Evolutionary conservation across 2,113 vertebrate species (phyloP).

Genomic region (Protobothrops flavoviridis): DNA sequence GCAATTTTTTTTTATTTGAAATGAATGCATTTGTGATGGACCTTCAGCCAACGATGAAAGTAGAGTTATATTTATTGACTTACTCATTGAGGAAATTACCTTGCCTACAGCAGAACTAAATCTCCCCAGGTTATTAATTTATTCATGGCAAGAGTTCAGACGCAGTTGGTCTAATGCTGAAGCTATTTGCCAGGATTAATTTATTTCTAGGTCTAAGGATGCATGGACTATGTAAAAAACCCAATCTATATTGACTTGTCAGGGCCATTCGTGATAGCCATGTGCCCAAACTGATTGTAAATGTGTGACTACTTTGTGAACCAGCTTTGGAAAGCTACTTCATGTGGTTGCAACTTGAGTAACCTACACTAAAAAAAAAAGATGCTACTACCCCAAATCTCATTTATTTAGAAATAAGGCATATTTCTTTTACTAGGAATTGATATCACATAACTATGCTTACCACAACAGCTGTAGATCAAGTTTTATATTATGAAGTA

Average conservation of each 20-base stretch:
- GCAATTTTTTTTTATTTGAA: neutral
- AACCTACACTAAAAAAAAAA: neutral
- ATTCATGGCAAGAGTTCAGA: neutral
- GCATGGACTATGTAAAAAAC: neutral
- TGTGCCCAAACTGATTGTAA: neutral
- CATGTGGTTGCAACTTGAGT: neutral
- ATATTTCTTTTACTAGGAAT: neutral
- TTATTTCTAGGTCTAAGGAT: neutral
- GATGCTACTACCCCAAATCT: neutral
- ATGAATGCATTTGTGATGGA: neutral
- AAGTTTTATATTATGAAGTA: neutral
- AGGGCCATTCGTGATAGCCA: neutral
- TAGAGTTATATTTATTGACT: neutral
- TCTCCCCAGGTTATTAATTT: neutral
- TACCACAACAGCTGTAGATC: neutral
- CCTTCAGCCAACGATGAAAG: neutral
- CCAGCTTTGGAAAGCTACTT: neutral
- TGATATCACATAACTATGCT: neutral
- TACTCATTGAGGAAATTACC: neutral
- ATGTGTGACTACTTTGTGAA: neutral
- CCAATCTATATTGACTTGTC: neutral
- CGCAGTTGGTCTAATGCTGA: neutral
- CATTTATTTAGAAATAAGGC: neutral
- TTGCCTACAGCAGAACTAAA: neutral
- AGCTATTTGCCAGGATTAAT: neutral